Evolutionary conservation across 2,797 vertebrate species (phyloP).

Genomic region (Paramormyrops hopkinsi): DNA sequence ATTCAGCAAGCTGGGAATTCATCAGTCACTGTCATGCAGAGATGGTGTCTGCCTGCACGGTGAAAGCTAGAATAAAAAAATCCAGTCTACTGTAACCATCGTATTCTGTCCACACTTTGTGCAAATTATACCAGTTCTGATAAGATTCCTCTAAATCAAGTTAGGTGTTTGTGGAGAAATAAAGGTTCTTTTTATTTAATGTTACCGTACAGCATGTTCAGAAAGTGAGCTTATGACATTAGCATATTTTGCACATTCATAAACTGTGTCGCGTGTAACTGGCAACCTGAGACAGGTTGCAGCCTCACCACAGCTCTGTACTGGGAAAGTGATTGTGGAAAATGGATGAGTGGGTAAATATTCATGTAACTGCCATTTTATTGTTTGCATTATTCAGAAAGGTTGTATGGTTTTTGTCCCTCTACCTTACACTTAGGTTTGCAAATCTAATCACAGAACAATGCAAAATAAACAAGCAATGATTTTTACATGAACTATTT

Average conservation of each 20-base stretch:
- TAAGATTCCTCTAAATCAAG: neutral
- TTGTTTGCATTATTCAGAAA: neutral
- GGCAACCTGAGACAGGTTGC: neutral
- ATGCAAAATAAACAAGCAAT: neutral
- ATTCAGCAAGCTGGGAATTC: neutral
- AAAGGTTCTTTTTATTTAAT: neutral
- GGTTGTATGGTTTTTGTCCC: neutral
- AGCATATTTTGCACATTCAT: neutral
- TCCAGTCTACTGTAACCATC: neutral
- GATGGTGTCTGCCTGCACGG: neutral
- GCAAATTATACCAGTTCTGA: neutral
- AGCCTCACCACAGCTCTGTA: neutral
- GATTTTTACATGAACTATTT: neutral
- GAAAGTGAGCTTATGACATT: neutral
- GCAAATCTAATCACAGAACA: neutral
- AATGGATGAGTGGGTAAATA: neutral
- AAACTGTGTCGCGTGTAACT: neutral
- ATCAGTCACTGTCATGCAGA: too few relatives aligned
- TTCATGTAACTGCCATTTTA: neutral
- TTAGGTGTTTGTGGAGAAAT: neutral
- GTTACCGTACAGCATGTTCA: neutral
- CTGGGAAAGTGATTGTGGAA: neutral
- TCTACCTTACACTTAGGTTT: neutral
- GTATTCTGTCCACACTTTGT: neutral
- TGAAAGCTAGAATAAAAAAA: neutral